Base-by-base conservation (phyloP, 2,888 invertebrate species). In the Aphidoletes aphidimyza region DNA sequence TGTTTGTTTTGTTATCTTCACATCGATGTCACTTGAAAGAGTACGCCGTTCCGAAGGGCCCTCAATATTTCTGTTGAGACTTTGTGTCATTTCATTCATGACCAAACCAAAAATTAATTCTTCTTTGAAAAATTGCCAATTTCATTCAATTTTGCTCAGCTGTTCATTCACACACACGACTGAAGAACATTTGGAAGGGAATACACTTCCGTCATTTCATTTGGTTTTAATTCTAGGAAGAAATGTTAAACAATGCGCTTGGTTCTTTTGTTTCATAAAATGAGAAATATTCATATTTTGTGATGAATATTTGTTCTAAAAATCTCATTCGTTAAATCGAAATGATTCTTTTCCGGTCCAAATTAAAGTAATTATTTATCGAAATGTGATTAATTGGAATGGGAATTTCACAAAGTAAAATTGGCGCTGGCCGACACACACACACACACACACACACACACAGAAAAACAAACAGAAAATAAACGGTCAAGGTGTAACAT, bases 291-390 rank as follows among this genome's bases (percentile, higher is more conserved):
- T n/a, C n/a, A n/a, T n/a, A n/a, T n/a, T n/a, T n/a, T n/a, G n/a
- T n/a, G n/a, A n/a, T n/a, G n/a, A 26, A 14, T 30, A 9, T 6
- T 30, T 9, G 14, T 30, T 69, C 34, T 30, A 54, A 14, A 69
- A 69, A 26, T 26, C 6, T 5, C 26, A 30, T 11, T 69, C 26
- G 34, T 3, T 1, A 69, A 69, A 69, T n/a, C n/a, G n/a, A 69
- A 69, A 69, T 69, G 30, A 11, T 69, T 69, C 69, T 69, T 30
- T 69, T 69, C 69, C 69, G 69, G 69, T 2, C 69, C 34, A 34
- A 69, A 69, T 69, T 69, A 69, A 69, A 69, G 19, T 69, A 30
- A 69, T 69, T 69, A 30, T 69, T 69, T 69, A 69, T 69, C 34
- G 69, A 69, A 30, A 54, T n/a, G 54, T 22, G 54, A 54, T 54